These are phyloP conservation scores for Lethrus apterus DNA, from an alignment of 1,140 invertebrate genomes.

Conservation along the genomic window DNA sequence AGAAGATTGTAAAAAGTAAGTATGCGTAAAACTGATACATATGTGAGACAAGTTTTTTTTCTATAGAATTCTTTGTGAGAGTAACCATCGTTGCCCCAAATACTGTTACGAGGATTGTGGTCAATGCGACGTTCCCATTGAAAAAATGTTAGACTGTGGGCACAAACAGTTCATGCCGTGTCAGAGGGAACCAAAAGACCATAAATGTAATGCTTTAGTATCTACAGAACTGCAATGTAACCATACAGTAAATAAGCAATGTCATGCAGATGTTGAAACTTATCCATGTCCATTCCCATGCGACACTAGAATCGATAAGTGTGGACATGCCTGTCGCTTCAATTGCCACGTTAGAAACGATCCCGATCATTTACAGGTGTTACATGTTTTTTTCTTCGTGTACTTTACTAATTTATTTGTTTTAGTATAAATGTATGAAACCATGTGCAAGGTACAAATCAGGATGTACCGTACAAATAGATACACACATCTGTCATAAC, in stretches of 20 bases:
- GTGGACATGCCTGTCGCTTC: constrained; percentile 45
- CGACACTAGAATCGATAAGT: constrained; percentile 40
- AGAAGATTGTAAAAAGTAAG: constrained; percentile 37
- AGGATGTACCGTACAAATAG: constrained; percentile 34
- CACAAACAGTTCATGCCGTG: constrained; percentile 42
- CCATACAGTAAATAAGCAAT: constrained; percentile 43
- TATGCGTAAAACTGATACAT: constrained; percentile 8
- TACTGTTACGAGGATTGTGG: constrained; percentile 43
- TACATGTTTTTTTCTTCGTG: not conserved
- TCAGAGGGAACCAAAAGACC: constrained; percentile 29
- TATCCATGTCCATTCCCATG: constrained; percentile 42
- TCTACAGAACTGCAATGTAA: constrained; percentile 40
- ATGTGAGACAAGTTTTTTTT: constrained; percentile 32
- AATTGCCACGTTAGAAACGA: constrained; percentile 44
- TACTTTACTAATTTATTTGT: constrained; percentile 21
- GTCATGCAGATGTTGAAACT: constrained; percentile 32
- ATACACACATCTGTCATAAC: constrained; percentile 44
- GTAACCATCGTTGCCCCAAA: constrained; percentile 43
- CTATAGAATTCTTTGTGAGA: constrained; percentile 42
- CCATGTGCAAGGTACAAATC: constrained; percentile 41
- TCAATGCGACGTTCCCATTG: constrained; percentile 40
- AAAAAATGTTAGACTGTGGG: constrained; percentile 42
- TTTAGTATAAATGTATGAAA: constrained; percentile 46
- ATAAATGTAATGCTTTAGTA: constrained; percentile 37
- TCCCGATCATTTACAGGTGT: constrained; percentile 43